Base-by-base conservation (phyloP, 2,113 vertebrate species). In the Motacilla alba region DNA sequence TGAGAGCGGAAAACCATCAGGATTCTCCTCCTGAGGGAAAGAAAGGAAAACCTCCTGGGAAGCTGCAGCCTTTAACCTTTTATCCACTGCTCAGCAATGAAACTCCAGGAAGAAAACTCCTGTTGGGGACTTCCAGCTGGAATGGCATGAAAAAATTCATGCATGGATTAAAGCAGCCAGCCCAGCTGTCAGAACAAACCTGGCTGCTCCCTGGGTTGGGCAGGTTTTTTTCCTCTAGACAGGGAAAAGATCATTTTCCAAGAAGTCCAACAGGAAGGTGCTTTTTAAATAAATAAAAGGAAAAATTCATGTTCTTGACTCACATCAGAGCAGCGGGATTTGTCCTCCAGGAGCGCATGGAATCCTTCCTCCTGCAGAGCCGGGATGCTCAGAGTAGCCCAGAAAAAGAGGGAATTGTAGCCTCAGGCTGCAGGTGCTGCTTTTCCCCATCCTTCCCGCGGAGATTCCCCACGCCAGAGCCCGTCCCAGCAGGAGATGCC, bases 381-480 rank as follows among this genome's bases (percentile, higher is more conserved):
- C 66, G 21, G 5, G 11, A 28, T 10, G 70, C 58, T 83, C 41
- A 3, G 14, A 60, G 27, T 0, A 80, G 55, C 72, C 72, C 90
- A 84, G 39, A 22, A 52, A 50, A 53, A 37, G 24, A 28, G 2
- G 15, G 30, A 72, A 10, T 27, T 11, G 53, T 1, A n/a, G 66
- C 9, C 7, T 2, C 4, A 31, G 35, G 80, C 64, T 78, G 41
- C 6, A 5, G 8, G 13, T 1, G 28, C 67, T 39, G 70, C 78
- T 59, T 10, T 16, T 23, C 80, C 90, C 24, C 21, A 1, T 3
- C 58, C n/a, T 35, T 18, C 68, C 49, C 1, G 1, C 1, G 10
- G 56, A 31, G 7, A 17, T 6, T 5, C 70, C 74, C 11, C 0
- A 9, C 1, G 13, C 2, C 0, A 0, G 73, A 69, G 58, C 12